Conservation (phyloP, 2,797 vertebrate genomes). For the Callimico goeldii region DNA sequence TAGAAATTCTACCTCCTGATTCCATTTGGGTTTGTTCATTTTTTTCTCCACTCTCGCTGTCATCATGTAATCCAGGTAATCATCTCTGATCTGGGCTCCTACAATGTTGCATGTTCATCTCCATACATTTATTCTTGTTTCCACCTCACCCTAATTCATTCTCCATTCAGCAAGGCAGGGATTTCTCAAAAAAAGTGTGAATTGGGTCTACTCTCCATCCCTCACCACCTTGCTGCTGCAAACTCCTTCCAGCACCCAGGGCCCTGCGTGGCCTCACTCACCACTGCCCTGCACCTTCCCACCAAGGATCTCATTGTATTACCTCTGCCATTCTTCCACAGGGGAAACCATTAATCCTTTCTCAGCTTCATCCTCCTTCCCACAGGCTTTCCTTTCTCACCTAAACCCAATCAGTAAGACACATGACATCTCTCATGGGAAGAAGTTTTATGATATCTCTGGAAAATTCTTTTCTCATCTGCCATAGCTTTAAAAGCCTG, state of each 20-base stretch:
- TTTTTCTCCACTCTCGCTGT: background rate
- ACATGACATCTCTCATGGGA: slow-evolving; percentile 73
- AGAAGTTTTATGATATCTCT: slow-evolving; percentile 79
- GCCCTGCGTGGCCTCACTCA: background rate
- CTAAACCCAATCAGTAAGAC: slow-evolving; percentile 72
- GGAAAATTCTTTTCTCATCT: slow-evolving; percentile 80
- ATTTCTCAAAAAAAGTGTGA: background rate
- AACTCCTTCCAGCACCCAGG: background rate
- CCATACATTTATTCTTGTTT: background rate
- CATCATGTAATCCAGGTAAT: background rate
- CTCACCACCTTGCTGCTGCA: background rate
- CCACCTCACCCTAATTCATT: background rate
- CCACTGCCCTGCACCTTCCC: background rate
- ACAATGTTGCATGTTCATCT: background rate
- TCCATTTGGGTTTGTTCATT: background rate
- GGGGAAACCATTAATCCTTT: background rate
- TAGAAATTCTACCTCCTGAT: background rate
- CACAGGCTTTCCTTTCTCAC: slow-evolving; percentile 28
- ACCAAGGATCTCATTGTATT: background rate
- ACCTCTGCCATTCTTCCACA: background rate
- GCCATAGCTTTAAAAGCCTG: slow-evolving; percentile 72
- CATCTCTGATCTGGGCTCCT: background rate
- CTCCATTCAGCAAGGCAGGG: background rate
- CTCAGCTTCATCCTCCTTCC: background rate
- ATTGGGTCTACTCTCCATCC: background rate